Evolutionary conservation across 1,140 invertebrate genomes (phyloP).

Genomic region (Metaphire vulgaris): DNA sequence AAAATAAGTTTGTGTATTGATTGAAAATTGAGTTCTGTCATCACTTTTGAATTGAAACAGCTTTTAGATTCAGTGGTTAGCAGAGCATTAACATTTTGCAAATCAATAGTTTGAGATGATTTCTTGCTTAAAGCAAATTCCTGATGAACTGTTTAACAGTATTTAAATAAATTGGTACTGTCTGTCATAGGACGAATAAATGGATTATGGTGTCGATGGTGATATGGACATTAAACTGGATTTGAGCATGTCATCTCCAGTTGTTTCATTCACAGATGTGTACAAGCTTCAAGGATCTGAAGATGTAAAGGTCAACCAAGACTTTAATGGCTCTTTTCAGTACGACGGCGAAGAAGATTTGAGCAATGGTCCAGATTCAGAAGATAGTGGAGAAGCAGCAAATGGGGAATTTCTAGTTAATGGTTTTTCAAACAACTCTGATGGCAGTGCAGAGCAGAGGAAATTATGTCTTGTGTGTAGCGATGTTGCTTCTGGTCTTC

Average conservation of each 20-base stretch:
- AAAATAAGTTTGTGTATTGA: no score
- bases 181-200: background rate
- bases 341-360: constrained; percentile 18
- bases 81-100: no score
- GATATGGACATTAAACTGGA: background rate
- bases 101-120: no score
- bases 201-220: background rate
- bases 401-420: constrained; percentile 8
- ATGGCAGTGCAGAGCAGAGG: constrained; percentile 1
- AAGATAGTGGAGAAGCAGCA: constrained; percentile 8
- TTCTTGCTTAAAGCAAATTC: no score
- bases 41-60: no score
- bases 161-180: no score
- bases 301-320: background rate
- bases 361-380: constrained; percentile 14
- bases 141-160: no score
- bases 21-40: no score
- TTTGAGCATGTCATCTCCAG: background rate
- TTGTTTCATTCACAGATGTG: background rate
- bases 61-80: no score
- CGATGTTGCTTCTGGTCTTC: constrained; percentile 93
- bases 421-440: background rate
- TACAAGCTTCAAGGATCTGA: background rate
- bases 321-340: background rate
- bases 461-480: constrained; percentile 83